Conservation (phyloP, 2,888 invertebrate species). For the Ametastegia equiseti region DNA sequence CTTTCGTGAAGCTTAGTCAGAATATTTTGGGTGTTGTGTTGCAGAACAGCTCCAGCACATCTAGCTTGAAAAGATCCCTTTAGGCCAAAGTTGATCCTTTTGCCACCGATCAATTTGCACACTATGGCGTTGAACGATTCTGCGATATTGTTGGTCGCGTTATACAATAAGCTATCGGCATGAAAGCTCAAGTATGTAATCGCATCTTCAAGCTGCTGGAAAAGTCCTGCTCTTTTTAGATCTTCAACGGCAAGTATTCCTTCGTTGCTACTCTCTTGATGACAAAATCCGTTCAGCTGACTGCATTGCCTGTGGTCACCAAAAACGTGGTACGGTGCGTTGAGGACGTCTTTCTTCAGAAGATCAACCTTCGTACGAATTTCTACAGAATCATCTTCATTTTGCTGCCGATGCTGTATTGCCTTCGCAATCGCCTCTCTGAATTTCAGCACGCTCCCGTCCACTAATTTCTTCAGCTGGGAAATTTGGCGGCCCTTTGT, state of each 20-base stretch:
- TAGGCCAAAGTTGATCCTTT: conserved; percentile 37
- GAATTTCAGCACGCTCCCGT: background rate
- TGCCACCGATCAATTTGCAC: conserved; percentile 40
- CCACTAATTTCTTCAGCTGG: background rate
- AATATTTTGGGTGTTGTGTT: conserved; percentile 61
- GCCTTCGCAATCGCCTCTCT: background rate
- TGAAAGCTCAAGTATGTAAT: conserved; percentile 21
- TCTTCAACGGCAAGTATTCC: background rate
- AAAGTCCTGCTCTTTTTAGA: background rate
- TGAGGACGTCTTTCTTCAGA: background rate
- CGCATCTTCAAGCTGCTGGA: conserved; percentile 21
- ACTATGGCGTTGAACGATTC: conserved; percentile 45
- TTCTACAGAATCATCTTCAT: background rate
- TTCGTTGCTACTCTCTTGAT: background rate
- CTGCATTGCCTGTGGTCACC: background rate
- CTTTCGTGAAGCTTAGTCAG: conserved; percentile 17
- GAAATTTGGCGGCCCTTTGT: background rate
- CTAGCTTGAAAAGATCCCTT: conserved; percentile 43
- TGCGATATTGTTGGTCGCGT: conserved; percentile 40
- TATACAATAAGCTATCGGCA: conserved; percentile 41
- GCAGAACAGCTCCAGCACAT: conserved; percentile 54
- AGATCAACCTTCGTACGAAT: too few species aligned
- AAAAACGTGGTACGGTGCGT: background rate
- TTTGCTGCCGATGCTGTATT: background rate
- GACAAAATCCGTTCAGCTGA: background rate